Conservation (phyloP, 92 coral and sea anemone species). For the Virgularia gustaviana region DNA sequence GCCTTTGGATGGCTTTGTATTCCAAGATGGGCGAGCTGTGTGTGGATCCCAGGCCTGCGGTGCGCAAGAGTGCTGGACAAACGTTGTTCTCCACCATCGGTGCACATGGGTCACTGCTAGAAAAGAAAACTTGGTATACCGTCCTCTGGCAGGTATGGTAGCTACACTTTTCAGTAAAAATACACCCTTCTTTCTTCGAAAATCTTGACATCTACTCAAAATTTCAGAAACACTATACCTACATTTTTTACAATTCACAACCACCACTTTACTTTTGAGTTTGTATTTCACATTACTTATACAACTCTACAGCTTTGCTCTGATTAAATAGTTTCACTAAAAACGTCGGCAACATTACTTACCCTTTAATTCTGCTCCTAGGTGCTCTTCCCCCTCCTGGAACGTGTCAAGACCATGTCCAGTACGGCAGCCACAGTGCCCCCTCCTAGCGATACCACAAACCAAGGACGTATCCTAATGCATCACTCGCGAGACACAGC, state of each 20-base stretch:
- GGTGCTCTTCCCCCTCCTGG: slow-evolving; percentile 92
- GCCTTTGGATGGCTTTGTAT: slow-evolving; percentile 98
- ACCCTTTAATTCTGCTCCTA: no score
- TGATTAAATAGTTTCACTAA: no score
- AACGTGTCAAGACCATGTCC: slow-evolving; percentile 96
- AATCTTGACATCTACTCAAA: no score
- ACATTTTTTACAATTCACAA: no score
- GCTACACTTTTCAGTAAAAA: no score
- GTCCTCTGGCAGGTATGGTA: slow-evolving; percentile 86
- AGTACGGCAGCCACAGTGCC: slow-evolving; percentile 97
- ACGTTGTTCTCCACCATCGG: slow-evolving; percentile 93
- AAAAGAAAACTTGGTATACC: slow-evolving; percentile 93
- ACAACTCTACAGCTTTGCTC: no score
- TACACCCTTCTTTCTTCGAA: no score
- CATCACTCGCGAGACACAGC: slow-evolving; percentile 99
- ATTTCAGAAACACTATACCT: no score
- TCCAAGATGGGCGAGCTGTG: slow-evolving; percentile 94
- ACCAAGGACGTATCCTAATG: slow-evolving; percentile 86
- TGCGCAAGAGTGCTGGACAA: slow-evolving; percentile 98
- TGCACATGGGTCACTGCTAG: slow-evolving; percentile 89
- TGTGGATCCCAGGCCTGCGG: slow-evolving; percentile 97
- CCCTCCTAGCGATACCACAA: slow-evolving; percentile 77
- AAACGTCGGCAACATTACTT: no score
- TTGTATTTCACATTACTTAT: no score
- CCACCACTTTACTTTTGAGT: no score